Evolutionary conservation across 2,113 vertebrate species (phyloP), one percentile per base, ranked within the genome.

Genomic region (Spilogale gracilis): DNA sequence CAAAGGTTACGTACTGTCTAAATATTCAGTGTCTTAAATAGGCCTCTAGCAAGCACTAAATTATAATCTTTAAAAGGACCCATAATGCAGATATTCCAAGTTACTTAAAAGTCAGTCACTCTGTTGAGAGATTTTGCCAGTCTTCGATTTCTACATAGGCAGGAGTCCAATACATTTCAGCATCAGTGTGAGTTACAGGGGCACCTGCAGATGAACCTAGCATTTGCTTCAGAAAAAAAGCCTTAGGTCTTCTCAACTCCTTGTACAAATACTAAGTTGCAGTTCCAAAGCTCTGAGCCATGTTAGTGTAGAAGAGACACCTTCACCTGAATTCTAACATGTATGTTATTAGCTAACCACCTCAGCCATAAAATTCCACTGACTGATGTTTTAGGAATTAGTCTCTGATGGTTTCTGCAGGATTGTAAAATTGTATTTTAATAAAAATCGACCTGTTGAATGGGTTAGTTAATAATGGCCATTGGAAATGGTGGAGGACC

Each of bases 381-480:
- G 6, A 8, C 52, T 5, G 38, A 3, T 65, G 76, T 96, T 90
- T 88, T 56, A 91, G 52, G 60, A 92, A 48, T 43, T 95, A 43
- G 50, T 94, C 56, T 91, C 16, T 87, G 48, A 63, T 89, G 54
- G 32, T 84, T 93, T 93, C 63, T 96, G 20, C 25, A 25, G 56
- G 13, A 20, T 63, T 74, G 21, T 83, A 30, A 76, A 93, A 89
- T 83, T 61, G 63, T 92, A 54, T 71, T 86, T 43, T 79, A 89
- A n/a, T 85, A 73, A 97, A 94, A 96, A 58, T 54, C 84, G 76
- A 63, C 56, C 83, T 78, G 17, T 81, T 69, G 58, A 89, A 32
- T 96, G 52, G n/a, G 9, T 58, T 90, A 58, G 91, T 92, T 92
- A 90, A 83, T 93, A 80, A 93, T 81, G 60, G 61, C 65, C 45